These are phyloP conservation scores for Lasioglossum leucozonium DNA, from an alignment of 2,888 invertebrate species.

Conservation along the genomic window DNA sequence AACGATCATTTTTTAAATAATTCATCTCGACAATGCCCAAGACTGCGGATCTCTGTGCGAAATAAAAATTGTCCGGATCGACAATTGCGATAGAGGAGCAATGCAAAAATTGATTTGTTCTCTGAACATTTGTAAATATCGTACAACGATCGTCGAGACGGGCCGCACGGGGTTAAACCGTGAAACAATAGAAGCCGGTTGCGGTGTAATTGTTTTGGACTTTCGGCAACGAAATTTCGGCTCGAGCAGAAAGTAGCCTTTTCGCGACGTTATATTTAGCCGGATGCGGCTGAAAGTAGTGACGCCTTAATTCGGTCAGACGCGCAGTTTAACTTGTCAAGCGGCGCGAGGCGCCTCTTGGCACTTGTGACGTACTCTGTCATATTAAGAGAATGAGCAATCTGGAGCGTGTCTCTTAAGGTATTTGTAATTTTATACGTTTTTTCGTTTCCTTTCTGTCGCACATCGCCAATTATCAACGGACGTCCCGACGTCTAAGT, in stretches of 20 bases:
- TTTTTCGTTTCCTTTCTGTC: neutral
- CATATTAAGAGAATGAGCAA: conserved; percentile 62
- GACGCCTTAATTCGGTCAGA: conserved; percentile 61
- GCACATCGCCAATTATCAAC: neutral
- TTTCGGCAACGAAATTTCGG: conserved; percentile 12
- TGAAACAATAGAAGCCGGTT: neutral
- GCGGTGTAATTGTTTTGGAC: conserved; percentile 37
- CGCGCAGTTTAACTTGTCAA: conserved; percentile 59
- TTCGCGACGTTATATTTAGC: conserved; percentile 54
- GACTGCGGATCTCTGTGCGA: no score
- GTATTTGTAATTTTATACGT: conserved; percentile 38
- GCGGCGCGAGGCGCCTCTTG: conserved; percentile 58
- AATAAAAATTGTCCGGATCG: no score
- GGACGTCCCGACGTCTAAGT: no score
- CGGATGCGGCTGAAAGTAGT: conserved; percentile 57
- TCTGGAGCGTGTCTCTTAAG: conserved; percentile 50
- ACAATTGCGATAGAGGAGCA: no score
- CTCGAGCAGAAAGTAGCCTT: conserved; percentile 41
- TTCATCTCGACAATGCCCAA: no score
- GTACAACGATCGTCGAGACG: neutral
- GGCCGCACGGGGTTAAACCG: neutral
- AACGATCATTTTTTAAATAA: no score
- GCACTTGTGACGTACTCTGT: conserved; percentile 62
- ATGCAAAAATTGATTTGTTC: no score
- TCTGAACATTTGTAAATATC: no score